Conservation (phyloP, 2,113 vertebrate genomes). For the Serinus canaria region DNA sequence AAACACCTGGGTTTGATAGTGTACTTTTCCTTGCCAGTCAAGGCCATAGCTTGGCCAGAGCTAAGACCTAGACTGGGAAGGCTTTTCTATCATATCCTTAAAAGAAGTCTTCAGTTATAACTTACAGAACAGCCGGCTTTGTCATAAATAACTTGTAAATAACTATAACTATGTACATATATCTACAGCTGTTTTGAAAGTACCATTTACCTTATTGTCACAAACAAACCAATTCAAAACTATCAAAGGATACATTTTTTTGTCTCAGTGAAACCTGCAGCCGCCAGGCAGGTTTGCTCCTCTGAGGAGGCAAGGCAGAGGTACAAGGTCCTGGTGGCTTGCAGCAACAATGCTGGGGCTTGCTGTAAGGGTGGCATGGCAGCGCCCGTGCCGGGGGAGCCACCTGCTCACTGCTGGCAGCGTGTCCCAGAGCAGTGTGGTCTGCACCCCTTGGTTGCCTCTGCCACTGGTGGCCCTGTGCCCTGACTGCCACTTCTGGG, state of each 20-base stretch:
- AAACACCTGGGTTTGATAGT: neutral
- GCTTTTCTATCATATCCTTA: neutral
- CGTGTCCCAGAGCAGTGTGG: neutral
- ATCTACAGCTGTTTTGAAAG: neutral
- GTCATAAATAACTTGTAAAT: neutral
- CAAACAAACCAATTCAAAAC: neutral
- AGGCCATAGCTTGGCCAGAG: too few relatives aligned
- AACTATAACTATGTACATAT: neutral
- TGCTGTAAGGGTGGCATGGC: neutral
- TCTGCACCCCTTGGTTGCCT: neutral
- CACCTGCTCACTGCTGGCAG: neutral
- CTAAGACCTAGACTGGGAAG: neutral
- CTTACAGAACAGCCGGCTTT: neutral
- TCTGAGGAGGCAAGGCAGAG: neutral
- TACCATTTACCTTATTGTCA: neutral
- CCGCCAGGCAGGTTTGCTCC: neutral
- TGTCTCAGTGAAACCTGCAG: neutral
- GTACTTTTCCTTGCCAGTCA: neutral
- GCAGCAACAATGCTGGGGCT: neutral
- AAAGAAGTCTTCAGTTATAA: neutral
- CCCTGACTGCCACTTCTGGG: neutral
- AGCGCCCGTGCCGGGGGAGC: neutral
- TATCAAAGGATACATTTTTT: too few relatives aligned
- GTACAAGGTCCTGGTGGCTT: neutral
- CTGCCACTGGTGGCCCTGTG: neutral